phyloP scores from a whole-genome alignment of 2,113 vertebrate genomes.

The Ptyas mucosa region DNA sequence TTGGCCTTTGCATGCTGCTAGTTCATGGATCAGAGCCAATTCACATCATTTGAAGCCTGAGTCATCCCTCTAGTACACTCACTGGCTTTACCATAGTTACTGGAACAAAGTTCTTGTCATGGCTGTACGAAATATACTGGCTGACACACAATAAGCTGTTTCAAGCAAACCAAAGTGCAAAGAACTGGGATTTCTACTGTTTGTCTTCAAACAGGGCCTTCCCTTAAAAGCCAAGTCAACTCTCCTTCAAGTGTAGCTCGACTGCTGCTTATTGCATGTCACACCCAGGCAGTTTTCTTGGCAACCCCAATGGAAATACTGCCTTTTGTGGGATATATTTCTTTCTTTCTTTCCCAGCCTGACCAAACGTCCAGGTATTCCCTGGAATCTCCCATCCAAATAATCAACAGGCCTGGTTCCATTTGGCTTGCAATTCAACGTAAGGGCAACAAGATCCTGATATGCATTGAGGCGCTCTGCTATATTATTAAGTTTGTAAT shows the following conservation, averaged over 20 bases:
- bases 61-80: slow-evolving; percentile 20
- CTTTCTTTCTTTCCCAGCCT: background rate
- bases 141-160: background rate
- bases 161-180: background rate
- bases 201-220: background rate
- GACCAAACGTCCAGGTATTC: background rate
- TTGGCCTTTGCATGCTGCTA: slow-evolving; percentile 24
- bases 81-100: slow-evolving; percentile 31
- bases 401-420: background rate
- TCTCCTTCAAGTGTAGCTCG: background rate
- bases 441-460: background rate
- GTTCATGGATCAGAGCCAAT: slow-evolving; percentile 25
- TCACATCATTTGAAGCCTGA: slow-evolving; percentile 35
- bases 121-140: slow-evolving; percentile 5
- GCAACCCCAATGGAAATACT: background rate
- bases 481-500: background rate
- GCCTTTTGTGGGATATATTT: background rate
- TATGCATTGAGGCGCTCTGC: background rate
- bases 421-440: background rate
- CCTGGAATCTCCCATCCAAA: background rate
- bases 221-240: background rate
- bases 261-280: background rate
- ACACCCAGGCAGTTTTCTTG: background rate
- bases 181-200: background rate
- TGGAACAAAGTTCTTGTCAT: slow-evolving; percentile 5